Percentiles rank a stretch among this genome's conserved stretches.
Evolutionary conservation across 2,888 invertebrate species (phyloP).

Genomic region (Slavum lentiscoides): DNA sequence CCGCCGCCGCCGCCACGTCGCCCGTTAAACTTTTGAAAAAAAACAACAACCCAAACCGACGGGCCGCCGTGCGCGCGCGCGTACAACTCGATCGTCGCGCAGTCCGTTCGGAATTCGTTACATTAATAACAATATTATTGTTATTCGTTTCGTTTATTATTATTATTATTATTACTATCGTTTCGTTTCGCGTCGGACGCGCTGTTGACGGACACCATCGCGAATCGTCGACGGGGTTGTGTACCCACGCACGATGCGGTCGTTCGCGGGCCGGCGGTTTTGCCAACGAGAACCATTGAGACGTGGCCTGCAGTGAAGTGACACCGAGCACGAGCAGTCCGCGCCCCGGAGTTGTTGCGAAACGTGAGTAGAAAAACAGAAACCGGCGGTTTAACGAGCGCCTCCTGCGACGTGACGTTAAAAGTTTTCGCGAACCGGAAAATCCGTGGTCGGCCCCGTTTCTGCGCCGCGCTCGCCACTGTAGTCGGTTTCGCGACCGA

Average conservation of each 20-base stretch:
- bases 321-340: neutral
- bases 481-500: no score
- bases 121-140: neutral
- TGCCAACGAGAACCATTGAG: neutral
- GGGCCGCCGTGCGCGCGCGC: neutral
- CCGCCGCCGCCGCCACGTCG: slow-evolving; percentile 11
- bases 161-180: no score
- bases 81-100: neutral
- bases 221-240: no score
- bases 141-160: no score
- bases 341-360: neutral
- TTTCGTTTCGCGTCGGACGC: no score
- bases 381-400: neutral
- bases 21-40: slow-evolving; percentile 39
- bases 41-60: neutral
- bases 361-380: neutral
- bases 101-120: neutral
- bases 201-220: no score
- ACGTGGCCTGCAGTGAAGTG: neutral
- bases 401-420: neutral
- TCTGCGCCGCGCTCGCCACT: no score
- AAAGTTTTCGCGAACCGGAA: neutral
- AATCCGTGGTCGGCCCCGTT: neutral
- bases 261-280: neutral
- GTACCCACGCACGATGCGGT: neutral